Base-by-base conservation (phyloP, 2,888 invertebrate genomes). In the Electrophaes corylata region DNA sequence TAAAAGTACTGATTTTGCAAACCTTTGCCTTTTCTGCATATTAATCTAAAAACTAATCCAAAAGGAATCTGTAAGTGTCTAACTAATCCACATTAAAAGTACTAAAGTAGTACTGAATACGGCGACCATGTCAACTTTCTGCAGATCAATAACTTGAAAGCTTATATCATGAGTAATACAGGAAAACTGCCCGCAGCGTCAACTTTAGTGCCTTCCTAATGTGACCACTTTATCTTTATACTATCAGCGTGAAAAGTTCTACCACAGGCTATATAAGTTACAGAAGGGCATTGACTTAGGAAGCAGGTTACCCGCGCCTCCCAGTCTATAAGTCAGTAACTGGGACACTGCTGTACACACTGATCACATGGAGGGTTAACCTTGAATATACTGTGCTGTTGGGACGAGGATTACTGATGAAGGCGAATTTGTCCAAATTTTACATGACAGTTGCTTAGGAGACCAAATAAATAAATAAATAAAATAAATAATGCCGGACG, bases 211-310 rank as follows among this genome's bases (percentile, higher is more conserved):
- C 69, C 66, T 67, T 69, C 70, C 70, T 77, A 81, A 80, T 76
- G 78, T 78, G 76, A 73, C 70, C 67, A 73, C 65, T 74, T 37
- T 79, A 84, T 79, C 78, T 80, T 71, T 71, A 71, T 72, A 72
- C 72, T 78, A 74, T 78, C 79, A 71, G 72, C 62, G 70, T 52
- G 62, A 70, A 75, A 72, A 74, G 73, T 76, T 74, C 77, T 39
- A 18, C 47, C 23, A 18, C 40, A 43, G 37, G 51, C 55, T 55
- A 43, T 47, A 55, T 55, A 51, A 41, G 47, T 51, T 48, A 40
- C 71, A 72, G n/a, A 31, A 35, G 20, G 33, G 16, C 31, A n/a
- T 43, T 41, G 11, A 26, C 41, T 20, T 20, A 50, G 43, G 16
- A 52, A 48, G 12, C 48, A 19, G 47, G 33, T 35, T 46, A 26